A percentile compares a stretch with the other conserved stretches of the same genome.
phyloP scores from a whole-genome alignment of 2,797 vertebrate genomes.

The Amblyopsis hoosieri region DNA sequence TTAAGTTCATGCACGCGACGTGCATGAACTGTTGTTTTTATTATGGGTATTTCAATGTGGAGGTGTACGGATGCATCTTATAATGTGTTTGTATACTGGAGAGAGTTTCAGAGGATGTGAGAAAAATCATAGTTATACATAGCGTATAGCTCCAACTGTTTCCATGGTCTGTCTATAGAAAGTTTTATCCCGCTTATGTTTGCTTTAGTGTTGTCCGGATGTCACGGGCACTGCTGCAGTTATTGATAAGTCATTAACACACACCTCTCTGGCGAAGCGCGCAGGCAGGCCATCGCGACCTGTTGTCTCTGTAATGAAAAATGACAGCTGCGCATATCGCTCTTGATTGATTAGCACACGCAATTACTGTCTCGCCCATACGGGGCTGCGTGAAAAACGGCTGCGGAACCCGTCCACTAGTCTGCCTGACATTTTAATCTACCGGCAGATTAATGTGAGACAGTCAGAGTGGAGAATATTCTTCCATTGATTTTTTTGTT shows the following conservation, averaged over 20 bases:
- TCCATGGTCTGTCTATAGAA: constrained; percentile 2
- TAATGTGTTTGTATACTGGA: background rate
- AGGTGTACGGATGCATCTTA: constrained; percentile 20
- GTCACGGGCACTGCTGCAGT: constrained; percentile 19
- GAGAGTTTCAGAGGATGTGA: constrained; percentile 35
- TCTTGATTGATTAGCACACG: constrained; percentile 73
- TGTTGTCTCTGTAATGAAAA: constrained; percentile 74
- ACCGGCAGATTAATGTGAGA: constrained; percentile 70
- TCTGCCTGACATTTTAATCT: constrained; percentile 74
- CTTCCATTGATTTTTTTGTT: constrained; percentile 60
- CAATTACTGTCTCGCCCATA: constrained; percentile 69
- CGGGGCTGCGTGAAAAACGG: constrained; percentile 62
- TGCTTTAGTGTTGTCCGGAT: constrained; percentile 12
- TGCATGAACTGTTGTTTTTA: constrained; percentile 24
- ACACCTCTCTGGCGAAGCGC: constrained; percentile 48
- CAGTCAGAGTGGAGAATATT: constrained; percentile 65
- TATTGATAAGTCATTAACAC: constrained; percentile 72
- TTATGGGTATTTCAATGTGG: constrained; percentile 10
- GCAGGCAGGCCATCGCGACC: constrained; percentile 57
- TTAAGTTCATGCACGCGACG: constrained; percentile 25
- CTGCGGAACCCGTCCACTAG: constrained; percentile 28
- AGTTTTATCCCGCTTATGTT: constrained; percentile 1
- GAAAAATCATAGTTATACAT: constrained; percentile 20
- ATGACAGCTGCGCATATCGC: constrained; percentile 51
- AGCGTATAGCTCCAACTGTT: constrained; percentile 9